These are phyloP conservation scores for Osedax frankpressi DNA, from an alignment of 2,888 invertebrate species.

Conservation along the genomic window DNA sequence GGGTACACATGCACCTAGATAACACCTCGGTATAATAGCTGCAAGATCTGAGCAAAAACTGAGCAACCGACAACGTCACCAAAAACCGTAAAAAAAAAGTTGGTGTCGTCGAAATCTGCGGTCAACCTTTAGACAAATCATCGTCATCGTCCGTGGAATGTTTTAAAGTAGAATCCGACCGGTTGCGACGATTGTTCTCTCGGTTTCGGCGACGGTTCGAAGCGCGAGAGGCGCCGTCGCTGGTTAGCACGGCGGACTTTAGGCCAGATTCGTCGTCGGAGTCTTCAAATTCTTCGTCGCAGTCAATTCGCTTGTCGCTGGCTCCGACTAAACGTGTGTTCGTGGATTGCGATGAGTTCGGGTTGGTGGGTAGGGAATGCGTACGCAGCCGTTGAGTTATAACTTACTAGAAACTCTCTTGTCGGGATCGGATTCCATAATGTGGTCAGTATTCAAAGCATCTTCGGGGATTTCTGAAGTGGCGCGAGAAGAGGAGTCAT, in stretches of 20 bases:
- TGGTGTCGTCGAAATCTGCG: no score
- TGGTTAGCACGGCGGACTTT: background rate
- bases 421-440: slow-evolving; percentile 80
- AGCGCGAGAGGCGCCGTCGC: slow-evolving; percentile 34
- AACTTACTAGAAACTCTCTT: slow-evolving; percentile 55
- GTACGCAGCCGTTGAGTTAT: background rate
- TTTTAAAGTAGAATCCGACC: no score
- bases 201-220: slow-evolving; percentile 33
- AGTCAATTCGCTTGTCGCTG: slow-evolving; percentile 78
- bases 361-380: background rate
- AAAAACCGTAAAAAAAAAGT: no score
- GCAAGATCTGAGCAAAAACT: no score
- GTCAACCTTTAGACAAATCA: no score
- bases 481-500: no score
- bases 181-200: slow-evolving; percentile 30
- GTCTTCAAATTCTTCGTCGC: slow-evolving; percentile 73
- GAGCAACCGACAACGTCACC: no score
- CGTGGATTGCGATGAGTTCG: background rate
- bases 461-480: slow-evolving; percentile 45
- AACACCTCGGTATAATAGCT: no score
- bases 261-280: slow-evolving; percentile 73
- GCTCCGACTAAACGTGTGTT: slow-evolving; percentile 42
- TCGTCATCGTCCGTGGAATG: no score
- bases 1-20: no score
- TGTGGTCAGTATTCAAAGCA: slow-evolving; percentile 48